Evolutionary conservation across 2,113 vertebrate species (phyloP), one percentile per base, ranked within the genome.

Genomic region (Chlorocebus sabaeus): DNA sequence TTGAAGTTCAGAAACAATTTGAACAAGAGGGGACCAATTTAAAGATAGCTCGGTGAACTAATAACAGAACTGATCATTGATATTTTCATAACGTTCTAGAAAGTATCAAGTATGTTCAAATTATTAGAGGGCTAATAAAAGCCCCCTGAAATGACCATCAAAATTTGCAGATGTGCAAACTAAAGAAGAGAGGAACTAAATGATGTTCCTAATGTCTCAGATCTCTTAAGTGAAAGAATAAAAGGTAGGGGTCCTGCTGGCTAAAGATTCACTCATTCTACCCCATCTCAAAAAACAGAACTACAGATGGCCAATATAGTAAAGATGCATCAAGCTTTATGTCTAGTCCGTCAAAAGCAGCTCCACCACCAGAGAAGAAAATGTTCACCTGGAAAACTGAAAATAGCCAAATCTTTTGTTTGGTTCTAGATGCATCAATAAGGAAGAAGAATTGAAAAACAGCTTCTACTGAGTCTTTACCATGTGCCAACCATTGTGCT

Each of bases 1-100:
- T 78, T 78, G 55, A 93, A 73, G 20, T 91, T 95, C 43, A 79
- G 45, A 96, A 93, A n/a, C 11, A 93, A 80, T 70, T 38, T 55
- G 48, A 79, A 89, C 9, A 81, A 6, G 25, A 83, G 10, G 23
- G 55, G 9, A 14, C n/a, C 4, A 25, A 7, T 67, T 43, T 73
- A 90, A 96, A 88, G 25, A 72, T 68, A 57, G 40, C 8, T 25
- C 48, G 64, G 17, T 78, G 30, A 95, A 64, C 22, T 81, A 80
- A 55, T 59, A 76, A 90, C 38, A 91, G 55, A 88, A 90, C 38
- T 40, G 22, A 76, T 72, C 67, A 0, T 55, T 61, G 52, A 32
- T 38, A 68, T 38, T 93, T 92, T 22, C 38, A n/a, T 38, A 90
- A 81, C 45, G 9, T 25, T 72, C 80, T 90, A 67, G 80, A 87